Percentiles rank a stretch among this genome's conserved stretches.
phyloP scores from a whole-genome alignment of 1,140 invertebrate genomes.

The Centruroides vittatus region DNA sequence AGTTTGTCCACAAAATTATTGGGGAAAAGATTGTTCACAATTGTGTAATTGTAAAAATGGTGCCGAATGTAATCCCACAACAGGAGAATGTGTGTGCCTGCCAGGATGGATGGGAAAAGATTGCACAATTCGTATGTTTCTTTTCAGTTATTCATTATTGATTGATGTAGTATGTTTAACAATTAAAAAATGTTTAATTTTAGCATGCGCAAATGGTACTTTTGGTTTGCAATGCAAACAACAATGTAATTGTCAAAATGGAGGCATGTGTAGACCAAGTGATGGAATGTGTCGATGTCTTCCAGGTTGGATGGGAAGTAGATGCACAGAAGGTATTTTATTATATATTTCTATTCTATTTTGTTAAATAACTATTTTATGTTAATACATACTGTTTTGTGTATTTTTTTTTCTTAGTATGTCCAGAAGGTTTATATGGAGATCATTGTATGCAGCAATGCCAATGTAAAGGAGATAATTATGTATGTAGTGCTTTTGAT shows the following conservation, averaged over 20 bases:
- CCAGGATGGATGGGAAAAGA: conserved; percentile 28
- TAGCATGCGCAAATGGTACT: conserved; percentile 19
- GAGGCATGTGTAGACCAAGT: conserved; percentile 26
- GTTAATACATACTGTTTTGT: background rate
- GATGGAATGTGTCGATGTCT: conserved; percentile 62
- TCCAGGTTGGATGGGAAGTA: conserved; percentile 41
- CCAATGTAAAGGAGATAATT: conserved; percentile 57
- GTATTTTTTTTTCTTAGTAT: conserved; percentile 33
- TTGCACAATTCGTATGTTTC: conserved; percentile 22
- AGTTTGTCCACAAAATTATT: conserved; percentile 57
- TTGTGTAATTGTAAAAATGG: conserved; percentile 75
- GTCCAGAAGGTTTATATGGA: conserved; percentile 77
- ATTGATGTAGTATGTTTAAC: background rate
- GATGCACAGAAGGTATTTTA: conserved; percentile 27
- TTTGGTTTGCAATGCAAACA: conserved; percentile 30
- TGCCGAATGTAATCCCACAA: conserved; percentile 74
- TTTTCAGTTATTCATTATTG: conserved; percentile 6
- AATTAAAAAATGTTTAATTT: background rate
- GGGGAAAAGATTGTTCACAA: conserved; percentile 55
- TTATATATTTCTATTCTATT: background rate
- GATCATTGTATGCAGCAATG: conserved; percentile 62
- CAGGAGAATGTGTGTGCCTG: conserved; percentile 43
- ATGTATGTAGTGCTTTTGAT: conserved; percentile 58
- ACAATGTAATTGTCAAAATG: conserved; percentile 36
- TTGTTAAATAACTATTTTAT: background rate